Conservation (phyloP, 2,888 invertebrate genomes). For the Drosophila seclusa region DNA sequence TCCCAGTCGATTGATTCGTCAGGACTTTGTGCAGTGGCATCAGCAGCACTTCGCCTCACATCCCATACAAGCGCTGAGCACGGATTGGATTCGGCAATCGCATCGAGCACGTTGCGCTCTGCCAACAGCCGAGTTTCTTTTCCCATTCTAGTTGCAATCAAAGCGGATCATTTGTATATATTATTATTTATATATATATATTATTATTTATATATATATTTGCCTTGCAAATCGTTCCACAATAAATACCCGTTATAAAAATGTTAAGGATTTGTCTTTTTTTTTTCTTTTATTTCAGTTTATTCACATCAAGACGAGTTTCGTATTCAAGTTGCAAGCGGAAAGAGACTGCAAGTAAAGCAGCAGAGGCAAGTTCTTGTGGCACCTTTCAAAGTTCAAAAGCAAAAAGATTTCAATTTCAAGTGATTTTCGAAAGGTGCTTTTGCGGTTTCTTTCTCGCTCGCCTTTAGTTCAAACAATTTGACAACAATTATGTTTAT, state of each 20-base stretch:
- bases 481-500: slow-evolving; percentile 12
- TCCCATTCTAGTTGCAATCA: slow-evolving; percentile 16
- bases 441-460: slow-evolving; percentile 12
- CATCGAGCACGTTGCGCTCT: slow-evolving; percentile 24
- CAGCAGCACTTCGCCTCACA: neutral
- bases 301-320: slow-evolving; percentile 24
- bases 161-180: neutral
- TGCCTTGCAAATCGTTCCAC: neutral
- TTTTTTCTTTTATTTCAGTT: slow-evolving; percentile 8
- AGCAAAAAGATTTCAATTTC: neutral
- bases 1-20: neutral
- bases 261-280: neutral
- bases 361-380: neutral
- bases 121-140: slow-evolving; percentile 15
- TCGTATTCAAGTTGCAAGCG: neutral
- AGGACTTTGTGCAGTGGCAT: slow-evolving; percentile 32
- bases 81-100: slow-evolving; percentile 50
- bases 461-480: neutral
- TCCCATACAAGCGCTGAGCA: slow-evolving; percentile 21
- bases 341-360: slow-evolving; percentile 17
- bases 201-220: neutral
- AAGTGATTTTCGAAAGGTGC: neutral
- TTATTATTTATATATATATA: neutral
- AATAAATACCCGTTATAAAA: neutral
- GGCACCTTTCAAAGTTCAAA: neutral